Conservation (phyloP, 2,888 invertebrate species). For the Conomelus anceps region DNA sequence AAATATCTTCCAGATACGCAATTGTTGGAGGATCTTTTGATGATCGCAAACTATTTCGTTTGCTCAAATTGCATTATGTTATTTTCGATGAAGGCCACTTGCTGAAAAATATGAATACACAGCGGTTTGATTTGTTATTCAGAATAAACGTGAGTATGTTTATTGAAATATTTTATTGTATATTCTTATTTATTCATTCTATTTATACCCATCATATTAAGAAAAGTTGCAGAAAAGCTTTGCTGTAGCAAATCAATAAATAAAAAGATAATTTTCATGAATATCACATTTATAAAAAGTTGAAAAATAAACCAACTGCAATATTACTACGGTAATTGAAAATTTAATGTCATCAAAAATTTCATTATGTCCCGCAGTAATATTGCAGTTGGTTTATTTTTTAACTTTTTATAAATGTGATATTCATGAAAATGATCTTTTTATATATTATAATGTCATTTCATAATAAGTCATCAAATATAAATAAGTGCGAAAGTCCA, state of each 20-base stretch:
- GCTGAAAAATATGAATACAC: constrained; percentile 95
- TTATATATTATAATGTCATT: too few species aligned
- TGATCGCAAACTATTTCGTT: constrained; percentile 83
- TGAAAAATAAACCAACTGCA: too few species aligned
- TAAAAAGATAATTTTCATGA: too few species aligned
- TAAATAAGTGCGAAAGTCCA: too few species aligned
- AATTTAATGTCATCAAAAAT: too few species aligned
- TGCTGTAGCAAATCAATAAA: background rate
- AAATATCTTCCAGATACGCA: constrained; percentile 48
- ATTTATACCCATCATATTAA: background rate
- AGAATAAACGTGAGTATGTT: constrained; percentile 61
- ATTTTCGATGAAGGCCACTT: constrained; percentile 97
- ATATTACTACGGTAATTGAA: too few species aligned
- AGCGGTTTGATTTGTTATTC: constrained; percentile 80
- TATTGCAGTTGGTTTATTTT: too few species aligned
- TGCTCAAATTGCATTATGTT: constrained; percentile 83
- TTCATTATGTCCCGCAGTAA: too few species aligned
- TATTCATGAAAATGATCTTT: too few species aligned
- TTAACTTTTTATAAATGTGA: too few species aligned
- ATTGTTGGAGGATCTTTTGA: constrained; percentile 82
- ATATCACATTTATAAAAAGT: too few species aligned
- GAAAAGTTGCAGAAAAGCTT: background rate
- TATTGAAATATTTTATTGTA: constrained; percentile 4
- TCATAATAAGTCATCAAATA: too few species aligned
- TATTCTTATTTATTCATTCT: background rate